phyloP scores from a whole-genome alignment of 2,797 vertebrate species.

The Muraenolepis orangiensis region DNA sequence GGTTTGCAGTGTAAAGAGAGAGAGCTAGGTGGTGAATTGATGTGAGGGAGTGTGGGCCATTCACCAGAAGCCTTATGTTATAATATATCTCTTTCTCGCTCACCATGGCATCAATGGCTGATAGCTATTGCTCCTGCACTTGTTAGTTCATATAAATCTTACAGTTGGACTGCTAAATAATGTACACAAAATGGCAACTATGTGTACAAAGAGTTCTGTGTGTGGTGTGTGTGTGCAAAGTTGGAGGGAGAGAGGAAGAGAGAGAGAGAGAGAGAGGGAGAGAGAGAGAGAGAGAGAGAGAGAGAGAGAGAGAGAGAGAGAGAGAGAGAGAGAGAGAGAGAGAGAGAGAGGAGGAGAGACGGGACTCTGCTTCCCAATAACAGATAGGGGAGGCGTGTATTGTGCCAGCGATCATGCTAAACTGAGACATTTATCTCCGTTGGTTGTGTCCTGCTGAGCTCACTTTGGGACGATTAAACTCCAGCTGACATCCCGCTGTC shows the following conservation, averaged over 20 bases:
- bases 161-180: conserved; percentile 1
- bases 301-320: neutral
- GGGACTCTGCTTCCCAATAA: neutral
- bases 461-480: conserved; percentile 40
- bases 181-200: neutral
- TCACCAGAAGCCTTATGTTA: neutral
- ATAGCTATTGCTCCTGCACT: conserved; percentile 1
- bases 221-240: neutral
- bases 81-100: neutral
- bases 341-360: neutral
- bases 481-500: conserved; percentile 43
- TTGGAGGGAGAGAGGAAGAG: neutral
- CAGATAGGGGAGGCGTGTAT: neutral
- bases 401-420: conserved; percentile 40
- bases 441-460: conserved; percentile 25
- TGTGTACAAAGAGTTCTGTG: neutral
- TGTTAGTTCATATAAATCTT: conserved; percentile 9
- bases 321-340: neutral
- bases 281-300: neutral
- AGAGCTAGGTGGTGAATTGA: neutral
- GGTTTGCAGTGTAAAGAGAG: neutral
- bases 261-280: neutral
- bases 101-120: neutral
- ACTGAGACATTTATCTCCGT: conserved; percentile 54
- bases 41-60: neutral